Evolutionary conservation across 2,888 invertebrate species (phyloP), one percentile per base, ranked within the genome.

Genomic region (Trisateles emortualis): DNA sequence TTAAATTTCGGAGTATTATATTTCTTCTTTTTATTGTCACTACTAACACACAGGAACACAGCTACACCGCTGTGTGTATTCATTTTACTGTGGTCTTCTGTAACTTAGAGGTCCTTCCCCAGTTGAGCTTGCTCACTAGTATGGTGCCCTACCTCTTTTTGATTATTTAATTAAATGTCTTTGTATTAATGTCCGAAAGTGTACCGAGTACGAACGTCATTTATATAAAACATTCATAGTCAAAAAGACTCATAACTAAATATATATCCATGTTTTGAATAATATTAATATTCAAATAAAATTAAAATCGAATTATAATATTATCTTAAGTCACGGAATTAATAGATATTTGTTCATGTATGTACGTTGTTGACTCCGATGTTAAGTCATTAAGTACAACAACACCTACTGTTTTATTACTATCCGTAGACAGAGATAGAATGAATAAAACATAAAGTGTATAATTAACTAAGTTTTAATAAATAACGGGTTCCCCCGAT

Each of bases 341-440:
- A 51, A 38, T n/a, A n/a, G n/a, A 22, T 49, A 57, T 40, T 35
- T 39, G 36, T 43, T 43, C 44, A 45, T 9, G 11, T 49, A 44
- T 47, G 44, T 32, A 17, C 46, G 39, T 57, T 67, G 35, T 47
- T 40, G 30, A 13, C 30, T 40, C 14, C 36, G 26, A 47, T 52
- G 59, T 52, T 39, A 56, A 52, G 54, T 57, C 58, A 57, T 59
- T 66, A 45, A 40, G 6, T 35, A 75, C 54, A 56, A 51, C 56
- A 72, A 70, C 75, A 72, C 76, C 76, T 74, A 80, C 79, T 78
- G 79, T 78, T 78, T 80, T 76, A 79, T 74, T 59, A 58, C 57
- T 61, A 52, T 67, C 44, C 52, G 45, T 50, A 65, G 39, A 41
- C 49, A 52, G 49, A 30, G 24, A 42, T 35, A 58, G 40, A 52